Percentiles rank a stretch among this genome's conserved stretches.
Conservation (phyloP, 2,113 vertebrate species). For the Corythoichthys haematopterus region DNA sequence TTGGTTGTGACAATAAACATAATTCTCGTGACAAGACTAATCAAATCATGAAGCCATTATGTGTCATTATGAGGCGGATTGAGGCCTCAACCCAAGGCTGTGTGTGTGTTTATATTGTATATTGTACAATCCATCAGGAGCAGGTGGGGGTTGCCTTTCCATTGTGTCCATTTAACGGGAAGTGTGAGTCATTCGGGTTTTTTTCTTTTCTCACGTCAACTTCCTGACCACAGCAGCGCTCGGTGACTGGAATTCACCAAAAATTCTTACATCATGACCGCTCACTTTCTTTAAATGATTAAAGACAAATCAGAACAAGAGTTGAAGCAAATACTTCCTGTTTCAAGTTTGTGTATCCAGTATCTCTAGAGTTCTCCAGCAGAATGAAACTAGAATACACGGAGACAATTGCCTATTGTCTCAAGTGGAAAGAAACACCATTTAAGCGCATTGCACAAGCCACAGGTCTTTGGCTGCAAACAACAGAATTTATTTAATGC, state of each 20-base stretch:
- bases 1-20: constrained; percentile 59
- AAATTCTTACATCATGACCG: background rate
- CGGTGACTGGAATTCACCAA: constrained; percentile 45
- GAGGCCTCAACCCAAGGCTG: constrained; percentile 41
- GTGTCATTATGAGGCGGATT: constrained; percentile 53
- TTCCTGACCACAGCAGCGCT: constrained; percentile 40
- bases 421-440: background rate
- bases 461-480: background rate
- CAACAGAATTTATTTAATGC: background rate
- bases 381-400: background rate
- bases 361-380: background rate
- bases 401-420: background rate
- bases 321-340: background rate
- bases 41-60: constrained; percentile 60
- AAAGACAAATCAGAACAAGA: background rate
- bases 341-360: background rate
- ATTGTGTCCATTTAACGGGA: constrained; percentile 49
- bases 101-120: constrained; percentile 36
- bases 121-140: constrained; percentile 59
- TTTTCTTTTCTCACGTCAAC: constrained; percentile 31
- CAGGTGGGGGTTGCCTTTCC: constrained; percentile 31
- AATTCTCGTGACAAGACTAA: constrained; percentile 61
- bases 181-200: constrained; percentile 43
- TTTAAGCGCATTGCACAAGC: constrained; percentile 3
- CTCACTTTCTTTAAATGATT: background rate